Evolutionary conservation across 2,797 vertebrate species (phyloP).

Genomic region (Poecilia gillii): DNA sequence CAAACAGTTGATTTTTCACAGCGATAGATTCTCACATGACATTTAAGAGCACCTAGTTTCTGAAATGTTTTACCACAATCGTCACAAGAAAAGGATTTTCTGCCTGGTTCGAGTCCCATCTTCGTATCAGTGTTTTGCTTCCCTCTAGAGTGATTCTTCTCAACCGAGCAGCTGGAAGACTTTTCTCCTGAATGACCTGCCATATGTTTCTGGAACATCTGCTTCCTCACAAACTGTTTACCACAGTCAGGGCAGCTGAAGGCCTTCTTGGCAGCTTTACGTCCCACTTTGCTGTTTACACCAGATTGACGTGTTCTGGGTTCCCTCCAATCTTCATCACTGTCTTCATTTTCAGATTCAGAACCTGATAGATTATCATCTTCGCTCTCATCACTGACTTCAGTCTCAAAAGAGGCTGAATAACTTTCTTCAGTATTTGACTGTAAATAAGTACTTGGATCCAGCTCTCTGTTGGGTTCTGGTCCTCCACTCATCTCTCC

Average conservation of each 20-base stretch:
- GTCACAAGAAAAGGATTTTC: neutral
- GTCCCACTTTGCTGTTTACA: neutral
- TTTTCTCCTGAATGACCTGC: neutral
- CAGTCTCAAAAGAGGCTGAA: neutral
- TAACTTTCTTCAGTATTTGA: neutral
- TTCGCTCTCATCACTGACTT: slow-evolving; percentile 5
- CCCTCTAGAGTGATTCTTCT: neutral
- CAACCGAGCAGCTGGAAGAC: neutral
- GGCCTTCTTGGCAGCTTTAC: neutral
- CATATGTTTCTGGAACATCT: neutral
- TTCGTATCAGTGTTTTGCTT: neutral
- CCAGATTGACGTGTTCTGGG: neutral
- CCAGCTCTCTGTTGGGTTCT: neutral
- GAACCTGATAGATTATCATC: slow-evolving; percentile 3
- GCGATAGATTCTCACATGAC: neutral
- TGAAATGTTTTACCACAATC: slow-evolving; percentile 4
- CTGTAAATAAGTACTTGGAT: neutral
- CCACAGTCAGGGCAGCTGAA: slow-evolving; percentile 5
- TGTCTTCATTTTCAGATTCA: slow-evolving; percentile 14
- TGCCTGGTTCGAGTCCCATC: neutral
- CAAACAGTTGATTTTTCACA: neutral
- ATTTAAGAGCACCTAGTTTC: neutral
- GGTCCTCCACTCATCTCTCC: neutral
- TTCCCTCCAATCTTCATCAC: slow-evolving; percentile 7
- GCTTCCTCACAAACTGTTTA: slow-evolving; percentile 15